These are phyloP conservation scores for Ligdia adustata DNA, from an alignment of 2,888 invertebrate genomes.

Conservation along the genomic window DNA sequence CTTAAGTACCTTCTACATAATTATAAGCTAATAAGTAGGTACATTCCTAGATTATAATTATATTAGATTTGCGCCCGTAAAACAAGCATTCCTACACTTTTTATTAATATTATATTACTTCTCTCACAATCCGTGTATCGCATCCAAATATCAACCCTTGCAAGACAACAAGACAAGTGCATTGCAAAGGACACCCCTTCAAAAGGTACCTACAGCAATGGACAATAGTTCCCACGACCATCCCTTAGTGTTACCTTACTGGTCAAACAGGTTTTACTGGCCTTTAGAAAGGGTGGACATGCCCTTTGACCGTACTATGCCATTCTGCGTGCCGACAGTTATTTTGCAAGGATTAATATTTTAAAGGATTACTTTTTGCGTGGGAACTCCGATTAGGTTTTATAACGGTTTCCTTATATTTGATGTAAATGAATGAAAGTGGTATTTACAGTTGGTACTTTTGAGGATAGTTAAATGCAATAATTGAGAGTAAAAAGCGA, in stretches of 20 bases:
- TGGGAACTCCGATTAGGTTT: constrained; percentile 8
- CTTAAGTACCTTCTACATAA: too few species aligned
- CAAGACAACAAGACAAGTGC: constrained; percentile 26
- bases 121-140: constrained; percentile 17
- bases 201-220: constrained; percentile 50
- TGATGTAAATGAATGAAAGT: too few species aligned
- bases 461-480: too few species aligned
- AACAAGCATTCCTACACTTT: too few species aligned
- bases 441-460: too few species aligned
- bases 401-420: not conserved
- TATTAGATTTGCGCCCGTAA: too few species aligned
- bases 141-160: constrained; percentile 22
- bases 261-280: constrained; percentile 68
- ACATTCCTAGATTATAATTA: too few species aligned
- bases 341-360: constrained; percentile 32
- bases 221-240: constrained; percentile 60
- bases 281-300: constrained; percentile 48
- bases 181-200: constrained; percentile 19
- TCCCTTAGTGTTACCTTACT: constrained; percentile 47
- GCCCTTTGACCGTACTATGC: constrained; percentile 53
- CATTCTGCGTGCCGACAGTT: constrained; percentile 29
- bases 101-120: too few species aligned
- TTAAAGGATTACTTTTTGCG: constrained; percentile 20
- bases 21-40: too few species aligned
- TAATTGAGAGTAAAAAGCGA: too few species aligned